Percentiles rank a stretch among this genome's conserved stretches.
These are phyloP conservation scores for Meghimatium bilineatum DNA, from an alignment of 2,888 invertebrate species.

Conservation along the genomic window DNA sequence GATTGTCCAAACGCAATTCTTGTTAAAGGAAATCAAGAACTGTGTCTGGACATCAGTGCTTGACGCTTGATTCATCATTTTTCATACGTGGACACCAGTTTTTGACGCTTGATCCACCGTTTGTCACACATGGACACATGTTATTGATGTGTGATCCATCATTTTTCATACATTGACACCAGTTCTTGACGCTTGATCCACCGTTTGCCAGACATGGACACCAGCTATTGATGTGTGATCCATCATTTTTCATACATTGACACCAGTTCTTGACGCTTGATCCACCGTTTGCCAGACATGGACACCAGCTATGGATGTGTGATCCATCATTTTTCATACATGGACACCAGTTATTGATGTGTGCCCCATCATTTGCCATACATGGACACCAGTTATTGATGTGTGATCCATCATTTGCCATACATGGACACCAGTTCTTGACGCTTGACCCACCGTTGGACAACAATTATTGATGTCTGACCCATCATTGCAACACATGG, in stretches of 20 bases:
- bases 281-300: neutral
- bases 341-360: neutral
- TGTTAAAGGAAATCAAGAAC: slow-evolving; percentile 81
- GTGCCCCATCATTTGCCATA: neutral
- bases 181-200: neutral
- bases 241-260: neutral
- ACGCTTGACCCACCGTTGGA: neutral
- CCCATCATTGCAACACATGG: neutral
- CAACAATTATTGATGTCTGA: neutral
- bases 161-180: neutral
- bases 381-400: neutral
- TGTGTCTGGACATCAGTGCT: slow-evolving; percentile 83
- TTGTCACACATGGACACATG: neutral
- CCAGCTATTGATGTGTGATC: neutral
- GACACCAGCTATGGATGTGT: neutral
- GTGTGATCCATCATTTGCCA: neutral
- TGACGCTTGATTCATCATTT: slow-evolving; percentile 56
- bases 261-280: neutral
- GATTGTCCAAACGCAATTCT: slow-evolving; percentile 85
- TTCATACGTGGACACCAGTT: neutral
- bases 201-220: too few relatives aligned
- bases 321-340: neutral
- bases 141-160: neutral
- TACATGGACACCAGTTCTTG: neutral
- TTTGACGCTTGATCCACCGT: neutral